These are phyloP conservation scores for Dendrocincla fuliginosa DNA, from an alignment of 2,797 vertebrate genomes.

Conservation along the genomic window DNA sequence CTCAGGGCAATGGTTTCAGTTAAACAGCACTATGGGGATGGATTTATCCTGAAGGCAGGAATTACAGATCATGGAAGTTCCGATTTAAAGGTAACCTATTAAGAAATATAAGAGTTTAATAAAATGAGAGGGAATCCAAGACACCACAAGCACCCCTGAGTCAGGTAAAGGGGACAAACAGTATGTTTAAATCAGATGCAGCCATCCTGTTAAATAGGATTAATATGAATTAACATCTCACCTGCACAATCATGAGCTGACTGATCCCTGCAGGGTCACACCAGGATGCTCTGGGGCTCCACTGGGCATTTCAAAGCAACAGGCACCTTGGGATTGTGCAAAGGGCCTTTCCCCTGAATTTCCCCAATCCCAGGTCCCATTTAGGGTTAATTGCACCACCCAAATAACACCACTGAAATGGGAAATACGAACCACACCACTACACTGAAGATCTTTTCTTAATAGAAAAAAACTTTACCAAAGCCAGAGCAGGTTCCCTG, in stretches of 20 bases:
- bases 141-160: neutral
- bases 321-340: fast-evolving
- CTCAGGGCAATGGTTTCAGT: neutral
- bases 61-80: neutral
- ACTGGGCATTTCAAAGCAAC: neutral
- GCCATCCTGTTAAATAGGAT: neutral
- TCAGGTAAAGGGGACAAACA: neutral
- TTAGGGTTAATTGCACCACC: neutral
- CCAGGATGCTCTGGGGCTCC: neutral
- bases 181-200: neutral
- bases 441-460: neutral
- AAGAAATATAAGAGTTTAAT: neutral
- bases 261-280: neutral
- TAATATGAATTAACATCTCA: neutral
- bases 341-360: neutral
- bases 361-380: neutral
- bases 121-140: neutral
- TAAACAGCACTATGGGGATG: neutral
- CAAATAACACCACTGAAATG: fast-evolving
- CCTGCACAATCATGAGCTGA: too few relatives aligned
- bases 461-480: neutral
- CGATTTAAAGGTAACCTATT: neutral
- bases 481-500: neutral
- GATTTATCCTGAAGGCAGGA: neutral
- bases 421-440: neutral